Evolutionary conservation across 2,797 vertebrate genomes (phyloP).

Genomic region (Siniperca scherzeri): DNA sequence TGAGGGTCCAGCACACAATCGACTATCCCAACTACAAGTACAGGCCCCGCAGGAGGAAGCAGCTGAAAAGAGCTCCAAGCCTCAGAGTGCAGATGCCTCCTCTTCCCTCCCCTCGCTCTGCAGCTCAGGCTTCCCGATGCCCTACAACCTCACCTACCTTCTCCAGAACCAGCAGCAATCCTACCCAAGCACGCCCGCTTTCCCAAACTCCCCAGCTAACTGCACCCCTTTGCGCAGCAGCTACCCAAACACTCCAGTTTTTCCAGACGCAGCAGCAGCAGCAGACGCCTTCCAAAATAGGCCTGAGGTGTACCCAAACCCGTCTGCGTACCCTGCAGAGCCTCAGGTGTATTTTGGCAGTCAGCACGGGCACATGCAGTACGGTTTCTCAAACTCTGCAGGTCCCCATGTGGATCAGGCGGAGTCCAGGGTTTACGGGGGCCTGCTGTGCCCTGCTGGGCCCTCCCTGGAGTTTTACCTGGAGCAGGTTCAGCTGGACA

Average conservation of each 20-base stretch:
- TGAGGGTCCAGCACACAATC: constrained; percentile 96
- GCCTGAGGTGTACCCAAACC: constrained; percentile 61
- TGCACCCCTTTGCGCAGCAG: constrained; percentile 29
- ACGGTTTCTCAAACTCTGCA: constrained; percentile 61
- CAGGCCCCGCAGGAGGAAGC: constrained; percentile 93
- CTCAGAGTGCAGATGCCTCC: constrained; percentile 39
- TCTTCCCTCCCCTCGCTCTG: constrained; percentile 68
- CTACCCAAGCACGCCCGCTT: constrained; percentile 54
- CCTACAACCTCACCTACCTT: constrained; percentile 85
- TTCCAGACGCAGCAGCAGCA: constrained; percentile 21
- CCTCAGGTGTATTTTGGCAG: constrained; percentile 79
- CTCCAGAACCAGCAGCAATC: constrained; percentile 82
- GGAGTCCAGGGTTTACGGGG: constrained; percentile 69
- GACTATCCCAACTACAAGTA: constrained; percentile 99
- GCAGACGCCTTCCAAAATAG: constrained; percentile 46
- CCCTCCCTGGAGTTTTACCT: constrained; percentile 83
- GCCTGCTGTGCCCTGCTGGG: constrained; percentile 73
- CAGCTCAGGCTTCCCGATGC: constrained; percentile 75
- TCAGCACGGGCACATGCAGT: constrained; percentile 80
- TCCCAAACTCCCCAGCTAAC: constrained; percentile 40
- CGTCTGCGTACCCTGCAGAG: constrained; percentile 77
- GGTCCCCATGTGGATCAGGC: constrained; percentile 59
- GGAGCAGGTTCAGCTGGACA: constrained; percentile 88
- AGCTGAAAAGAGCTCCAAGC: constrained; percentile 89
- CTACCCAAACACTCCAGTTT: constrained; percentile 43